Base-by-base conservation (phyloP, 2,797 vertebrate genomes). In the Aulostomus chinensis region DNA sequence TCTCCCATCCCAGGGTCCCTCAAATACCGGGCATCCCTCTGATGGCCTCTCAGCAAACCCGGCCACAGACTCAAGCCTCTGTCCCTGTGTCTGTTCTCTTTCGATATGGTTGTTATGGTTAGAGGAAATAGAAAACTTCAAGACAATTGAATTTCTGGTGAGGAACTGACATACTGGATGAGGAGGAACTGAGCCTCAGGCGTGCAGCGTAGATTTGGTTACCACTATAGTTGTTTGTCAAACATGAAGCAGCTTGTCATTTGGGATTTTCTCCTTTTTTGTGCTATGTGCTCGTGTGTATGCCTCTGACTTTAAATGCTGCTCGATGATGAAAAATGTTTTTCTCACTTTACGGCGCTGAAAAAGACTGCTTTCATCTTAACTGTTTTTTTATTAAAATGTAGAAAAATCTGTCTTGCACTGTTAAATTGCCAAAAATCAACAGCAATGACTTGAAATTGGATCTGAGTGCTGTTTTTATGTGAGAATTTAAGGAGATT, bases 141-240 rank as follows among this genome's bases (percentile, higher is more conserved):
- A 5, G 12, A 17, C 20, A 7, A 5, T 10, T 2, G 11, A 15
- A 24, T 28, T 15, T n/a, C 1, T 1, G 7, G 2, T 10, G 14
- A 51, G 24, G 47, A 43, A 20, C 1, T 33, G 25, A 41, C 41
- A 30, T 3, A 13, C 12, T 29, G 22, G 4, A 9, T 32, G 20
- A 42, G 32, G 26, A 55, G n/a, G n/a, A 20, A 6, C 13, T 48
- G 20, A 18, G 34, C 10, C 12, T 50, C n/a, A 40, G 42, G 31
- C 26, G 4, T 9, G 22, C 5, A n/a, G 30, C 16, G 9, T 21
- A 7, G 30, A 34, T 50, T 10, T 54, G 29, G 7, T 4, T 30
- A 1, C n/a, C 15, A 0, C 33, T 5, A 14, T 14, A 35, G 5
- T 12, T 52, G 5, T n/a, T 15, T 26, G 7, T 55, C 30, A 29